Percentiles rank a stretch among this genome's conserved stretches.
phyloP scores from a whole-genome alignment of 2,113 vertebrate species.

The Hyperoodon ampullatus region DNA sequence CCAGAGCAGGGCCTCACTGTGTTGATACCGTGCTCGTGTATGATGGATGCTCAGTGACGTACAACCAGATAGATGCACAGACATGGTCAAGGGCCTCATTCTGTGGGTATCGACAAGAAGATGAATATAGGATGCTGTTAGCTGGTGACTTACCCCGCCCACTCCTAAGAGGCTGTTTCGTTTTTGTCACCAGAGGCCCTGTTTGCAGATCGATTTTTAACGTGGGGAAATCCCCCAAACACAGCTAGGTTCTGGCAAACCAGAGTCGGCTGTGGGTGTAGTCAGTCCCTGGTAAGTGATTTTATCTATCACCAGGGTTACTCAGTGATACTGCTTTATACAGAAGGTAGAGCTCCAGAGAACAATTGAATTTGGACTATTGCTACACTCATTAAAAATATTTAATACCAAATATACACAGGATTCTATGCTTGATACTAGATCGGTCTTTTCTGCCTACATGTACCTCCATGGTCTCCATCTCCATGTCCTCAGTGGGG shows the following conservation, averaged over 20 bases:
- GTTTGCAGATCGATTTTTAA: neutral
- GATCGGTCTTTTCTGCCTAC: neutral
- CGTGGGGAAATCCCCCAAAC: neutral
- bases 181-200: neutral
- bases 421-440: neutral
- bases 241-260: neutral
- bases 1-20: neutral
- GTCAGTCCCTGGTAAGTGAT: neutral
- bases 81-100: accelerated
- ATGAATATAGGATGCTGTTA: no score
- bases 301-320: neutral
- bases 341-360: neutral
- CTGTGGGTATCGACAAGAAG: neutral
- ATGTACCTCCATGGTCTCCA: accelerated
- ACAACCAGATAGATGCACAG: neutral
- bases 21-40: neutral
- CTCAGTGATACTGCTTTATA: neutral
- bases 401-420: neutral
- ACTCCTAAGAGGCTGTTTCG: neutral
- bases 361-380: neutral
- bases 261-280: no score
- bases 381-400: neutral
- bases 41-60: accelerated
- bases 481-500: neutral
- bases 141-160: neutral